Evolutionary conservation across 2,113 vertebrate genomes (phyloP), one percentile per base, ranked within the genome.

Genomic region (Typhlomys cinereus): DNA sequence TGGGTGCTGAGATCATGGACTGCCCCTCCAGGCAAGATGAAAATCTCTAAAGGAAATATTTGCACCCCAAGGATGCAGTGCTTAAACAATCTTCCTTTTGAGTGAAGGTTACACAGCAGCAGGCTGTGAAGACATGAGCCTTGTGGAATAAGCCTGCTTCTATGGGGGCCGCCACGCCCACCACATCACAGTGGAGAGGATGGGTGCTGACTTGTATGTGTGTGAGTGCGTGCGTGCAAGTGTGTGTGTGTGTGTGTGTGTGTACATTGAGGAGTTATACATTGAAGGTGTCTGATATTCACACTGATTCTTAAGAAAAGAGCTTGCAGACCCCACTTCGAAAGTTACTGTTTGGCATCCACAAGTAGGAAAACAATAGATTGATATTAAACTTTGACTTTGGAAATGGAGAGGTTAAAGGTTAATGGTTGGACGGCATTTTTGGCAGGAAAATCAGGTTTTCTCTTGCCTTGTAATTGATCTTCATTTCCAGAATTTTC

Each of bases 331-430:
- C 18, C 23, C 41, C 36, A 21, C 48, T 74, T 64, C 83, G 39
- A 66, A 44, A 71, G n/a, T 15, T 71, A 62, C 18, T 67, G n/a
- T 93, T 85, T 91, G 54, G 61, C 23, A 44, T 25, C n/a, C 50
- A 62, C 29, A 71, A n/a, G 54, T 50, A 76, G 52, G 27, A 54
- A 93, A 93, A 52, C 89, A n/a, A n/a, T n/a, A 85, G 69, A 66
- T 11, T 25, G 12, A 78, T 46, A 59, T 64, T 31, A 75, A 66
- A 74, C 25, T 79, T 54, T 50, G 83, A 44, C 27, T 91, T 89
- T 85, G 74, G 74, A 82, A 88, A 71, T 13, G n/a, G n/a, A 39
- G 34, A 29, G 29, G 52, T 64, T 27, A 75, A 91, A n/a, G 88
- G 34, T 80, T n/a, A 90, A 75, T 88, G 67, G n/a, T 31, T 76